phyloP scores from a whole-genome alignment of 2,113 vertebrate species.

The Jacana jacana region DNA sequence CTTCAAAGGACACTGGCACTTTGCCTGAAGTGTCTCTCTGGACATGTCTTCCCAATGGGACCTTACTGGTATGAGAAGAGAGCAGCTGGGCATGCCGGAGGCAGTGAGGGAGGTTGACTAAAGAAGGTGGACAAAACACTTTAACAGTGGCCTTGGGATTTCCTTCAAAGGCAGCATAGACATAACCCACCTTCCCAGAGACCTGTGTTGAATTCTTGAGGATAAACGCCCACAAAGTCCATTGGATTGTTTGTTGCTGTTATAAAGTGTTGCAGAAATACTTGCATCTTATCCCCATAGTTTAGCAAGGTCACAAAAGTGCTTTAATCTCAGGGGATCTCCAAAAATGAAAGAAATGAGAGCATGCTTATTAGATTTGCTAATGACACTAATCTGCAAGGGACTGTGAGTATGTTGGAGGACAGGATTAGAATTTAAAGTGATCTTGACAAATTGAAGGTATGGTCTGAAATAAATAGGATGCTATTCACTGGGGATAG shows the following conservation, averaged over 20 bases:
- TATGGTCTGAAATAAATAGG: conserved; percentile 23
- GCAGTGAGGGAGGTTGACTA: not conserved
- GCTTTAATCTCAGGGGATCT: not conserved
- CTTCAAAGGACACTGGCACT: not conserved
- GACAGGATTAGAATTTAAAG: conserved; percentile 43
- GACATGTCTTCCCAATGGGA: not conserved
- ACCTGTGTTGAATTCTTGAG: not conserved
- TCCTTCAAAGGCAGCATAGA: not conserved
- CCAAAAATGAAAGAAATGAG: conserved; percentile 26
- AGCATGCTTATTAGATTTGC: conserved; percentile 40
- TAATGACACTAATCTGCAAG: conserved; percentile 43
- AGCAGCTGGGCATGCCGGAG: not conserved
- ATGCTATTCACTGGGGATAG: not conserved
- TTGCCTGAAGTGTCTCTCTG: not conserved
- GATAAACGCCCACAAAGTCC: not conserved
- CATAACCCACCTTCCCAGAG: not conserved
- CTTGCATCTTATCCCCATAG: not conserved
- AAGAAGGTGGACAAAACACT: not conserved
- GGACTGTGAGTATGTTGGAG: not conserved
- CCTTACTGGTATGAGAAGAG: not conserved
- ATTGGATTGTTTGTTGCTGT: not conserved
- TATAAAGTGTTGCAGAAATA: not conserved
- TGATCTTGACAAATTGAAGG: conserved; percentile 30
- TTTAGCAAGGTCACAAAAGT: conserved; percentile 10
- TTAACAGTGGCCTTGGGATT: not conserved